A percentile compares a stretch with the other conserved stretches of the same genome.
Conservation (phyloP, 2,113 vertebrate genomes). For the Crotalus viridis region DNA sequence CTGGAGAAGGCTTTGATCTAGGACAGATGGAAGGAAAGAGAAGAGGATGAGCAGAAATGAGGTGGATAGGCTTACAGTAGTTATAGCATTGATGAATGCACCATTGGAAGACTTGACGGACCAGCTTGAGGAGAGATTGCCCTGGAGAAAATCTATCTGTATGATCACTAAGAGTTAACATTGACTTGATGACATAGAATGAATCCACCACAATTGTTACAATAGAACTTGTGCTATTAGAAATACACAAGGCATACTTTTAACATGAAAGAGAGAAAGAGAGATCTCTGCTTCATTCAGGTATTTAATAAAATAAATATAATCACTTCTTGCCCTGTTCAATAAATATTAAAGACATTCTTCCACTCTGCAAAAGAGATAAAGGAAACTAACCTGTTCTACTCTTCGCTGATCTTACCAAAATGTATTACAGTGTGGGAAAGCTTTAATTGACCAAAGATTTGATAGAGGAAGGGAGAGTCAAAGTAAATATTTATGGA, state of each 20-base stretch:
- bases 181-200: neutral
- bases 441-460: neutral
- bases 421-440: neutral
- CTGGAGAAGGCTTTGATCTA: neutral
- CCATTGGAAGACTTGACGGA: neutral
- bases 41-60: neutral
- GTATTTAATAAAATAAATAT: neutral
- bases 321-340: neutral
- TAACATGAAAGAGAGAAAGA: neutral
- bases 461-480: neutral
- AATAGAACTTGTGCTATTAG: neutral
- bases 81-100: neutral
- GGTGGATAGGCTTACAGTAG: neutral
- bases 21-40: neutral
- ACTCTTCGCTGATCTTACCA: neutral
- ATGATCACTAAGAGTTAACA: neutral
- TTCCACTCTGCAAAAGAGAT: neutral
- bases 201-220: neutral
- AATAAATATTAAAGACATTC: neutral
- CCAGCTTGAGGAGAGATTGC: neutral
- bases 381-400: neutral
- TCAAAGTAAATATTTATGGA: neutral
- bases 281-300: neutral
- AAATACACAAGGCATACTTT: neutral
- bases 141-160: neutral